Conservation (phyloP, 1,140 invertebrate species). For the Drosophila micromelanica region DNA sequence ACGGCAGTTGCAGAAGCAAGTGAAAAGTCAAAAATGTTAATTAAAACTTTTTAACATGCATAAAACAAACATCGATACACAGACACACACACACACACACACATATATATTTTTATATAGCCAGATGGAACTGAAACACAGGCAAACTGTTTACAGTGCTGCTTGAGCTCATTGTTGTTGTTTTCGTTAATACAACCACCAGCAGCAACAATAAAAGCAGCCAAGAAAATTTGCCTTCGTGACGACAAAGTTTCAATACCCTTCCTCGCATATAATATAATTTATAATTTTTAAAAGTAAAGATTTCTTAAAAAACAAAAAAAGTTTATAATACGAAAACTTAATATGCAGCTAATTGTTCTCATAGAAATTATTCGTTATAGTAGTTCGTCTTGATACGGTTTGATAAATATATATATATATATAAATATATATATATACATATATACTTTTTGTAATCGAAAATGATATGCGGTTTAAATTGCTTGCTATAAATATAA, state of each 20-base stretch:
- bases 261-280: not conserved
- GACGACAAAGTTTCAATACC: not conserved
- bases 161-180: slow-evolving; percentile 18
- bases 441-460: no score
- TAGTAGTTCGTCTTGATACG: no score
- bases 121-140: slow-evolving; percentile 16
- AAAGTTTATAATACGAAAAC: no score
- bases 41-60: slow-evolving; percentile 82
- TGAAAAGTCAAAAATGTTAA: slow-evolving; percentile 80
- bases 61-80: slow-evolving; percentile 64
- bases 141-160: slow-evolving; percentile 45
- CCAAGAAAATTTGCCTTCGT: not conserved
- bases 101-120: not conserved
- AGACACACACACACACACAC: slow-evolving; percentile 17
- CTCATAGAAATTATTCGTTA: no score
- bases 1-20: slow-evolving; percentile 37
- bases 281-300: no score
- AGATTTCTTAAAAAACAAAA: no score
- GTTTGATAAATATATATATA: no score
- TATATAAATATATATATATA: no score
- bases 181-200: slow-evolving; percentile 50
- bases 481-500: not conserved
- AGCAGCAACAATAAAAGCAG: slow-evolving; percentile 16
- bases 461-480: no score
- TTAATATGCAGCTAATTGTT: no score